phyloP scores from a whole-genome alignment of 2,113 vertebrate species.

The Pseudorectes ferrugineus region DNA sequence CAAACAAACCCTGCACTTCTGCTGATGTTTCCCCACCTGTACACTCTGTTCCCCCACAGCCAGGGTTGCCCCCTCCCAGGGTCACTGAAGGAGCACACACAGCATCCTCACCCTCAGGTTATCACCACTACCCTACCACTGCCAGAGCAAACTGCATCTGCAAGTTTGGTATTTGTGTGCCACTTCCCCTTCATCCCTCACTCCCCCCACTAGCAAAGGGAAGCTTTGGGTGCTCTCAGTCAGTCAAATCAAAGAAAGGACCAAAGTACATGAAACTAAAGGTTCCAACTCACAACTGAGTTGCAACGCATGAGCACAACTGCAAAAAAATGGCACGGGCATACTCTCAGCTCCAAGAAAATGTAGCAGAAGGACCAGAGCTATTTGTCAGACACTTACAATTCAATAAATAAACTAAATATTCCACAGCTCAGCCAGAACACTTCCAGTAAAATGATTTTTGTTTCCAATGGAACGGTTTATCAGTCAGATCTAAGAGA shows the following conservation, averaged over 20 bases:
- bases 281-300: background rate
- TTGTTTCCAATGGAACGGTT: background rate
- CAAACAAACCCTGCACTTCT: no score
- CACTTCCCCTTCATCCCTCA: background rate
- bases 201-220: background rate
- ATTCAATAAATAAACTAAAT: constrained; percentile 57
- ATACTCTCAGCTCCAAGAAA: constrained; percentile 4
- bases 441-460: constrained; percentile 39
- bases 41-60: background rate
- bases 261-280: background rate
- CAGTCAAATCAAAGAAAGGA: background rate
- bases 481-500: constrained; percentile 49
- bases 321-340: background rate
- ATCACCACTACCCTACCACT: background rate
- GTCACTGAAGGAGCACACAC: background rate
- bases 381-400: constrained; percentile 66
- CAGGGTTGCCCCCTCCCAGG: background rate
- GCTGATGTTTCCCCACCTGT: background rate
- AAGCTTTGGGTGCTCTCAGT: background rate
- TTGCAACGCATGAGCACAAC: background rate
- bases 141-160: background rate
- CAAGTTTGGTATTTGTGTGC: background rate
- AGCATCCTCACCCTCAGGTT: background rate
- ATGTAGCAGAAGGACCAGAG: constrained; percentile 43
- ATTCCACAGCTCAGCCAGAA: constrained; percentile 57